Evolutionary conservation across 2,113 vertebrate species (phyloP), one percentile per base, ranked within the genome.

Genomic region (Tetrao urogallus): DNA sequence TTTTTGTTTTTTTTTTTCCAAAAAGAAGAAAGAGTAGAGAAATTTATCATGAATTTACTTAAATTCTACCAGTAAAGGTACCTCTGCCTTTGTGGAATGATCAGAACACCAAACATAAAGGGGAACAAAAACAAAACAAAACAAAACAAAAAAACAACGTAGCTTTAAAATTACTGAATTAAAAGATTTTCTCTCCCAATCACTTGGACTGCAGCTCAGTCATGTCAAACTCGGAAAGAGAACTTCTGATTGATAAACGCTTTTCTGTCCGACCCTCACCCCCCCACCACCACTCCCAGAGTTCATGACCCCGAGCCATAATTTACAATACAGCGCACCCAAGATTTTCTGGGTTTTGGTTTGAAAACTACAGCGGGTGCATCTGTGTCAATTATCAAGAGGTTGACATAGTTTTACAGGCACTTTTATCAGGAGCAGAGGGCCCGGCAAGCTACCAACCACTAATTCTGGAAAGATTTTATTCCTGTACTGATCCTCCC

Each of bases 231-330:
- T 97, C 96, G 89, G 81, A 97, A 97, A 97, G 94, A 94, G 97
- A 95, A 93, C 95, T 93, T 73, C 95, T 97, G 96, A 97, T 95
- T 95, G 97, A 97, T 98, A 98, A 97, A 98, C 48, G 80, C 92
- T 96, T 96, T 95, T 95, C 95, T 92, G 94, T 83, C 89, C 75
- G 81, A 45, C 79, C 91, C 86, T 91, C 95, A 71, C 64, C 76
- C 64, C 94, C 8, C 17, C 20, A 5, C 89, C 89, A 73, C 85
- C 82, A 87, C 91, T 80, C 96, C 0, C 0, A 50, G 97, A 98
- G 98, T 98, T 98, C 98, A 97, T 98, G 98, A 99, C 99, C 99
- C 97, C 95, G 95, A 98, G 98, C 98, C 98, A 98, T 98, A 97
- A 97, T 96, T 93, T 98, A 98, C 97, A 98, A 98, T 97, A 96